Base-by-base conservation (phyloP, 1,140 invertebrate species). In the Tetraneura akinire region DNA sequence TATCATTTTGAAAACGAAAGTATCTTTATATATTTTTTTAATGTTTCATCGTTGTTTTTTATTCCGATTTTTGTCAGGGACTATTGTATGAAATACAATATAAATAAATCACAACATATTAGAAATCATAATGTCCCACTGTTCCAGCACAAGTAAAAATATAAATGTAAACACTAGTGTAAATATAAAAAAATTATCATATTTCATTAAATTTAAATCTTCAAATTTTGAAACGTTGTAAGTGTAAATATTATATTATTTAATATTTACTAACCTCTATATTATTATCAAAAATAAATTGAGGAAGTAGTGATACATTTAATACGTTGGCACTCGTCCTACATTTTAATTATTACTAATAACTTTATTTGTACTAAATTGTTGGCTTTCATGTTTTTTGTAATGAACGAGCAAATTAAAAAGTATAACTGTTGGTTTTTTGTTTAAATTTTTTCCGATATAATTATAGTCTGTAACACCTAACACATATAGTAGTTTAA, bases 21-120 rank as follows among this genome's bases (percentile, higher is more conserved):
- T 68, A 42, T 68, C n/a, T 37, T 68, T 47, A 68, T 57, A 57
- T 68, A 68, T 47, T 68, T 68, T 68, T 68, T 47, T 47, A 47
- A 23, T 37, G 66, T 68, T 68, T 47, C 66, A 23, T 68, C 45
- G 60, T 62, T n/a, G n/a, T n/a, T n/a, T 62, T 62, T 66, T 37
- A n/a, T 47, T 45, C 37, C 10, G 62, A 45, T 21, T 68, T 21
- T 23, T 45, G 13, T 13, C 6, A 45, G n/a, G 8, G n/a, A 32
- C 42, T 37, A n/a, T 68, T 11, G 6, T 45, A 11, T 9, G 8
- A 42, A 68, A 68, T 68, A 68, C 8, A 68, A 45, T 6, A 68
- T n/a, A n/a, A 64, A 9, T 18, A 64, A 64, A 64, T 37, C 32
- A 64, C n/a, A 29, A 37, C 62, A 42, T 18, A 64, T 47, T 68